These are phyloP conservation scores for Apostichopus japonicus DNA, from an alignment of 35 echinoderm and acorn worm genomes.

Conservation along the genomic window DNA sequence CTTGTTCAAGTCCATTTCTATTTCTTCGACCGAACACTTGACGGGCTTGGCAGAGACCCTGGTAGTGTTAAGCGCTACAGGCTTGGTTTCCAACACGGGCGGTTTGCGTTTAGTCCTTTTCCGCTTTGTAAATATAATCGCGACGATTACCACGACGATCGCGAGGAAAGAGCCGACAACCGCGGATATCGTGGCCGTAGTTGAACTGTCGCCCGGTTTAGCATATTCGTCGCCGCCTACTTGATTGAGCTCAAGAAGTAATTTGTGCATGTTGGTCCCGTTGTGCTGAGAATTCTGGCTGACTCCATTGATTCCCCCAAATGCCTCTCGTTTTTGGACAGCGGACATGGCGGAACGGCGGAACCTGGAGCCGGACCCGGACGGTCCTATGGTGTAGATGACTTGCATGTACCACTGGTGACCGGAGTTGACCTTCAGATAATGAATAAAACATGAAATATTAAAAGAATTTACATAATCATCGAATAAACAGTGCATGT, in stretches of 20 bases:
- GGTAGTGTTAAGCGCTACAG: slow-evolving; percentile 40
- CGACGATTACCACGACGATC: slow-evolving; percentile 56
- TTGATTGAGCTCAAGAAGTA: slow-evolving; percentile 62
- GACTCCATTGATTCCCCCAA: slow-evolving; percentile 43
- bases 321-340: slow-evolving; percentile 60
- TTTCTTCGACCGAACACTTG: slow-evolving; percentile 44
- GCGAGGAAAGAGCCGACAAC: slow-evolving; percentile 49
- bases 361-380: slow-evolving; percentile 68
- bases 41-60: slow-evolving; percentile 40
- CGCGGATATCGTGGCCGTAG: slow-evolving; percentile 52
- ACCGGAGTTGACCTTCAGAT: slow-evolving; percentile 87
- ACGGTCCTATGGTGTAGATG: slow-evolving; percentile 92
- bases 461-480: neutral
- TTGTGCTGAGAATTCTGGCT: slow-evolving; percentile 60
- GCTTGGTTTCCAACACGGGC: slow-evolving; percentile 25
- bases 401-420: slow-evolving; percentile 99
- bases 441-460: neutral
- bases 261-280: slow-evolving; percentile 88
- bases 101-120: slow-evolving; percentile 27
- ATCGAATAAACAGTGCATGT: neutral
- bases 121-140: slow-evolving; percentile 59
- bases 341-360: slow-evolving; percentile 76
- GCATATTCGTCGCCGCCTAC: neutral
- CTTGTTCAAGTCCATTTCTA: slow-evolving; percentile 92
- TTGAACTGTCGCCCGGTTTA: neutral